Evolutionary conservation across 2,888 invertebrate genomes (phyloP).

Genomic region (Drosophila mayaguana): DNA sequence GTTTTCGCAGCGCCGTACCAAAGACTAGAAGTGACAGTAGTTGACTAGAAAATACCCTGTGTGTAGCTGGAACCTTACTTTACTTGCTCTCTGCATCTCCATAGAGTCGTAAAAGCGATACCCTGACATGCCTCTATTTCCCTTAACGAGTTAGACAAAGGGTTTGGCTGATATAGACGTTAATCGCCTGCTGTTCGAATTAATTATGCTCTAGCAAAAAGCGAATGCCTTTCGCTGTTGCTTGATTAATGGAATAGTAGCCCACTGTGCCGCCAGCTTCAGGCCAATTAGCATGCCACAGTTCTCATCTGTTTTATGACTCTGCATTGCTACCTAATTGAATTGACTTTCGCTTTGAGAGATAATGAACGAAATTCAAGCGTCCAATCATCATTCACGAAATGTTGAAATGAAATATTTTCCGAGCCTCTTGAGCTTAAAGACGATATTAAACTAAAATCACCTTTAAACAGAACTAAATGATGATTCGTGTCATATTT

Average conservation of each 20-base stretch:
- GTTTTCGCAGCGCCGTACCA: conserved; percentile 15
- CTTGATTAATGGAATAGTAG: conserved; percentile 22
- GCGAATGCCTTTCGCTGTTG: not conserved
- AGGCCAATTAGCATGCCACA: conserved; percentile 11
- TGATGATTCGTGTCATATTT: not conserved
- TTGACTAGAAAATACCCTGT: not conserved
- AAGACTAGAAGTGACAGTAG: too few relatives aligned
- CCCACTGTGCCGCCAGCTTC: not conserved
- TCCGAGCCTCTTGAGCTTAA: too few relatives aligned
- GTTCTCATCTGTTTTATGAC: conserved; percentile 9
- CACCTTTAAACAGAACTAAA: too few relatives aligned
- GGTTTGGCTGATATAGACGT: not conserved
- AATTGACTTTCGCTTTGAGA: not conserved
- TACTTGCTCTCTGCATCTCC: not conserved
- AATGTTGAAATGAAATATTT: not conserved
- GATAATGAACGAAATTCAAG: conserved; percentile 6
- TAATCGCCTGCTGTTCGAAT: conserved; percentile 13
- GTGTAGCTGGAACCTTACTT: not conserved
- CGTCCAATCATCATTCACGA: not conserved
- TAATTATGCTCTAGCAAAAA: conserved; percentile 8
- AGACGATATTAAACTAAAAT: not conserved
- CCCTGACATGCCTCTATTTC: not conserved
- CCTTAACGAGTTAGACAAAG: not conserved
- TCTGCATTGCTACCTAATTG: not conserved
- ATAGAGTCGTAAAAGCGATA: not conserved